Conservation (phyloP, 2,113 vertebrate genomes). For the Sterrhoptilus dennistouni region DNA sequence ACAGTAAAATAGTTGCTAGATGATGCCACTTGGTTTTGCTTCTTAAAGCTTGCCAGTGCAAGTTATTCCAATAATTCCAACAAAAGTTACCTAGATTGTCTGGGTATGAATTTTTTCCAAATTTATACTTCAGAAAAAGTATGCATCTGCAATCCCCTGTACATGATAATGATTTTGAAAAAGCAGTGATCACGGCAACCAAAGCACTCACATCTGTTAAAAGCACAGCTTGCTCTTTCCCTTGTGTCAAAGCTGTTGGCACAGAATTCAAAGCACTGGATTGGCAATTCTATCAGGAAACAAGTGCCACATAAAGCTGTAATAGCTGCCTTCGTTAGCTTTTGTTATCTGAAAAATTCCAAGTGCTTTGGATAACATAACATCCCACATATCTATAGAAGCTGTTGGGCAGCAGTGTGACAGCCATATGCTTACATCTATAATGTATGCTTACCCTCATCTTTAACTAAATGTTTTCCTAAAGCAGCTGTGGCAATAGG, state of each 20-base stretch:
- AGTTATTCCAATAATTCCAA: not conserved
- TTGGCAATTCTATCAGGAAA: slow-evolving; percentile 47
- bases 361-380: slow-evolving; percentile 34
- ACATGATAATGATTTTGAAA: slow-evolving; percentile 18
- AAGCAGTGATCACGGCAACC: not conserved
- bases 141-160: not conserved
- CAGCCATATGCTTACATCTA: slow-evolving; percentile 21
- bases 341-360: slow-evolving; percentile 58
- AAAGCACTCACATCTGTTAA: slow-evolving; percentile 39
- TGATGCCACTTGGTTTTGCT: not conserved
- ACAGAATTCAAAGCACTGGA: slow-evolving; percentile 60
- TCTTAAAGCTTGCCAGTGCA: not conserved
- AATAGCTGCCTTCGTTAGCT: slow-evolving; percentile 18
- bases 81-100: not conserved
- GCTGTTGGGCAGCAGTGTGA: not conserved
- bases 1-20: not conserved
- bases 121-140: not conserved
- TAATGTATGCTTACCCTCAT: not conserved
- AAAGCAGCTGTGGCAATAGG: slow-evolving; percentile 27
- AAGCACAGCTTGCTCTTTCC: slow-evolving; percentile 35
- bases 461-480: slow-evolving; percentile 28
- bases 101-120: not conserved
- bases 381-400: slow-evolving; percentile 17
- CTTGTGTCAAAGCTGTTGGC: slow-evolving; percentile 46
- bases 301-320: slow-evolving; percentile 46